These are phyloP conservation scores for Drosophila serrata DNA, from an alignment of 1,140 invertebrate genomes.

Conservation along the genomic window DNA sequence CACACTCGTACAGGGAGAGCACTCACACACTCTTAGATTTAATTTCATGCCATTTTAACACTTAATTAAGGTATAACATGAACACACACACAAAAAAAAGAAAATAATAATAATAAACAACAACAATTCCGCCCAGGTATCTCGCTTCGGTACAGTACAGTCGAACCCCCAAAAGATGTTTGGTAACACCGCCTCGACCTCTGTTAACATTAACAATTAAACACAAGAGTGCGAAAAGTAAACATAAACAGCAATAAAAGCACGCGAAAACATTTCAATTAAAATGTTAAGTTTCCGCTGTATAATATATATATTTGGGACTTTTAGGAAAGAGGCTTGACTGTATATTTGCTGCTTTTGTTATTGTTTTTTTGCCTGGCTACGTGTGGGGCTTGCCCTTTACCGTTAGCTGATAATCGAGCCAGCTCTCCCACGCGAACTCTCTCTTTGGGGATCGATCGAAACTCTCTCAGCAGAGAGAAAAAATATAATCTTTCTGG, in stretches of 20 bases:
- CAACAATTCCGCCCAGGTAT: constrained; percentile 4
- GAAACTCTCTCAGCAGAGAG: constrained; percentile 1
- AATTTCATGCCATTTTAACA: constrained; percentile 76
- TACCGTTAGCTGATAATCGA: constrained; percentile 59
- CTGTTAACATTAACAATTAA: constrained; percentile 47
- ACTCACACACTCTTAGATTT: constrained; percentile 40
- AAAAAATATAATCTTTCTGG: not conserved
- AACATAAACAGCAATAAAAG: constrained; percentile 36
- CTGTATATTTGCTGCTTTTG: constrained; percentile 10
- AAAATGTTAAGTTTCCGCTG: constrained; percentile 13
- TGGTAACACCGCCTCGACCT: constrained; percentile 16
- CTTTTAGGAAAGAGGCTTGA: constrained; percentile 19
- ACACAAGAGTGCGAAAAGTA: constrained; percentile 37
- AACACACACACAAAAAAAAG: constrained; percentile 27
- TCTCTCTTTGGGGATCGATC: not conserved
- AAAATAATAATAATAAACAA: constrained; percentile 37
- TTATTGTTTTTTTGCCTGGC: not conserved
- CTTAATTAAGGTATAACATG: constrained; percentile 74
- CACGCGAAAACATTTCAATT: constrained; percentile 44
- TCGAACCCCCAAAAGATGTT: constrained; percentile 19
- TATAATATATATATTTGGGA: constrained; percentile 1
- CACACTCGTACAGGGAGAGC: not conserved
- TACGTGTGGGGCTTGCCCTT: constrained; percentile 36
- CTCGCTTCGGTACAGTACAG: constrained; percentile 33
- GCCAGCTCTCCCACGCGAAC: constrained; percentile 14